These are phyloP conservation scores for Falco biarmicus DNA, from an alignment of 2,797 vertebrate genomes.

Conservation along the genomic window DNA sequence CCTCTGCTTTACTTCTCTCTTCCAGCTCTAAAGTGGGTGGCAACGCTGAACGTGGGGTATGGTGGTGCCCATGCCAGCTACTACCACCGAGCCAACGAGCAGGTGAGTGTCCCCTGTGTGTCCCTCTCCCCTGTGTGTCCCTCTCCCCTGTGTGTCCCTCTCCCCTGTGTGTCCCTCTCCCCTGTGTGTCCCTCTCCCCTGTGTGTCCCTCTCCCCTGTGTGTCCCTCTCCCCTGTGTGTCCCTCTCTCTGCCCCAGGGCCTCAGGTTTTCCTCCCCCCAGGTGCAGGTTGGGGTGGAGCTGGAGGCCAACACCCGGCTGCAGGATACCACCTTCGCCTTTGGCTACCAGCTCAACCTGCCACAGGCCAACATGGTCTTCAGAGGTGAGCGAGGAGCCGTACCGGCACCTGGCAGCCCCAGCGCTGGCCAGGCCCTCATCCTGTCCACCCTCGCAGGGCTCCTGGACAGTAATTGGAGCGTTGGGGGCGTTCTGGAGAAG, in stretches of 20 bases:
- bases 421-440: rapidly evolving
- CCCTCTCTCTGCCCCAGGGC: no score
- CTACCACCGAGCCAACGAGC: conserved; percentile 94
- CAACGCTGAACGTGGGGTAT: conserved; percentile 91
- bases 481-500: conserved; percentile 93
- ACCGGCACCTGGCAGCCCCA: rapidly evolving
- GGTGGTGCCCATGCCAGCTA: conserved; percentile 96
- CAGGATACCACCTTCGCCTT: conserved; percentile 96
- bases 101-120: conserved; percentile 62
- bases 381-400: conserved; percentile 77
- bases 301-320: conserved; percentile 94
- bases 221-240: no score
- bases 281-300: conserved; percentile 96
- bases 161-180: no score
- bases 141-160: no score
- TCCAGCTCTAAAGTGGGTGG: conserved; percentile 90
- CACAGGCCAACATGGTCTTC: conserved; percentile 92
- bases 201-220: no score
- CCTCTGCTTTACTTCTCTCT: neutral
- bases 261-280: neutral
- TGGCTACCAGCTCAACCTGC: conserved; percentile 92
- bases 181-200: no score
- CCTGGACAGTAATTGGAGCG: conserved; percentile 94
- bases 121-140: neutral
- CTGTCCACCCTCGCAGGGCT: conserved; percentile 77